Evolutionary conservation across 1,140 invertebrate genomes (phyloP), one percentile per base, ranked within the genome.

Genomic region (Drosophila lacteicornis): DNA sequence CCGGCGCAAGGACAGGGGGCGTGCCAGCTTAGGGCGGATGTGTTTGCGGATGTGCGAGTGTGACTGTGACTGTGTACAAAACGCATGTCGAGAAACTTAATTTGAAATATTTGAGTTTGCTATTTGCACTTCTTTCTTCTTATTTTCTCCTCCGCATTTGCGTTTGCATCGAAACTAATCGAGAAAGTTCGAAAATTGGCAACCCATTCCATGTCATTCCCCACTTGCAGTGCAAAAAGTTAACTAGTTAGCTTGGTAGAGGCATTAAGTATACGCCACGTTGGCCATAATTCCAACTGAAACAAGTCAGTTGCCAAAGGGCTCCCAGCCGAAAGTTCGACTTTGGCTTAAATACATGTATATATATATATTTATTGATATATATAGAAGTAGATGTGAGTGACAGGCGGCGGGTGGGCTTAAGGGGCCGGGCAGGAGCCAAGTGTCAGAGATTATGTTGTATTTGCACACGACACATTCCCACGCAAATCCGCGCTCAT

Each of bases 101-200:
- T 90, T 90, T 90, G 85, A 90, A 90, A 90, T 90, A 90, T 90
- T 90, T 88, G 84, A 87, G 84, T 87, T 90, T 90, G 85, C 81
- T 63, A 90, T 90, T 90, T 90, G 86, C 68, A 55, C 75, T 78
- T 87, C 82, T 79, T 82, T 82, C 71, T 83, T 68, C 63, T 59
- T 11, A 2, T 11, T 11, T 9, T 3, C 33, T 56, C 55, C 62
- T 63, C 63, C 1, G 53, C 53, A 19, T 49, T 61, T 68, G 58
- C 74, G 22, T 62, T 77, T 61, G 70, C 76, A 87, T 82, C 73
- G 84, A 83, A 88, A 88, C 84, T 88, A 88, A 88, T 88, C 84
- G 84, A 88, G 84, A 88, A 88, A 88, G 84, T 88, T 88, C 84
- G 84, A 88, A 83, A 88, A 88, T 88, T 87, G 86, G 84, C 51